Base-by-base conservation (phyloP, 2,888 invertebrate species). In the Drosophila seclusa region DNA sequence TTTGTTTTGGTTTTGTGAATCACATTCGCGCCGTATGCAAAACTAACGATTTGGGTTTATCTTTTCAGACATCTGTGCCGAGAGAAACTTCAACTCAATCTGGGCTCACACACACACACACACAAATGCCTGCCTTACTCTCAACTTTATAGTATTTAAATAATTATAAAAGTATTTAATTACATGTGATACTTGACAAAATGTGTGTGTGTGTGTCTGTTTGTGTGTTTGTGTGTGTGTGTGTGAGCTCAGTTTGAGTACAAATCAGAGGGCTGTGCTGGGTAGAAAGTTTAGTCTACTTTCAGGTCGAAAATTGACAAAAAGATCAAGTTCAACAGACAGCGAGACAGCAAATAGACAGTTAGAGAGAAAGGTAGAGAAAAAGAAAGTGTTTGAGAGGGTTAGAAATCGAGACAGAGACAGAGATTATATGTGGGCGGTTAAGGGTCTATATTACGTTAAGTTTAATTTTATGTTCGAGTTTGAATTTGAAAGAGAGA, bases 21-120 rank as follows among this genome's bases (percentile, higher is more conserved):
- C 83, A 86, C 88, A 85, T 82, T 78, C 80, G 83, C 78, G 80
- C 76, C 72, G 62, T 75, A 68, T 73, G 71, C 71, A 74, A 76
- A 73, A 65, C 72, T 66, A 69, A 68, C 72, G 36, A 54, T 68
- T 66, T 63, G 60, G 53, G 38, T 58, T 27, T 27, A 24, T 24
- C n/a, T 59, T 38, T 38, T 36, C 53, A 32, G 49, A 55, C 29
- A 27, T 38, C 61, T 55, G 60, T 60, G 67, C 69, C 60, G 62
- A 60, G 61, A 58, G 50, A 42, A 61, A 55, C 38, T 27, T 18
- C 10, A 55, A 52, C 52, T 59, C 55, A 29, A 53, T 27, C 55
- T 34, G 55, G 48, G 73, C 36, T 42, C 40, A 68, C 55, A 34
- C 55, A 21, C n/a, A 34, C 55, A 21, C n/a, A 54, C 24, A 21